These are phyloP conservation scores for Monoplex corrugatus DNA, from an alignment of 2,888 invertebrate genomes.

Conservation along the genomic window DNA sequence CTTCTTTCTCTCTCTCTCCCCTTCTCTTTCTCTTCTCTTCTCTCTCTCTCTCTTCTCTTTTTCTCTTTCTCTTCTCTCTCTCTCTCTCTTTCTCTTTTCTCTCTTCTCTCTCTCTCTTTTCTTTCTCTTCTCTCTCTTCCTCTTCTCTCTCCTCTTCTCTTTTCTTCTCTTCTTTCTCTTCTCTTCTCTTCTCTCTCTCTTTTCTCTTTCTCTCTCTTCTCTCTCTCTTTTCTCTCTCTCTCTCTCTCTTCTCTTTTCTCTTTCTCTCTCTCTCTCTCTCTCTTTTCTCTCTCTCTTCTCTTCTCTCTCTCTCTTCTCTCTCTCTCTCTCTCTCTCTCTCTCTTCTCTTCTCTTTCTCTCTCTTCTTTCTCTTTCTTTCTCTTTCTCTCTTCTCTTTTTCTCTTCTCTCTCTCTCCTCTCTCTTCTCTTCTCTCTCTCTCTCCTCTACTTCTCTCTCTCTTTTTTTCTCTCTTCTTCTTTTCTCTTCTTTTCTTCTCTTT, in stretches of 20 bases:
- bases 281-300: constrained; percentile 55
- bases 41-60: background rate
- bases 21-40: too few species aligned
- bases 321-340: constrained; percentile 58
- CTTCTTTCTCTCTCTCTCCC: too few species aligned
- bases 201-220: background rate
- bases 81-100: background rate
- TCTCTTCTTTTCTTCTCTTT: background rate
- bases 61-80: background rate
- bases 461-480: too few species aligned
- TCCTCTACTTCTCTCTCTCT: background rate
- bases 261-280: constrained; percentile 42
- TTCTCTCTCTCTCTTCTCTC: constrained; percentile 53
- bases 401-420: background rate
- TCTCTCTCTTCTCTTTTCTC: background rate
- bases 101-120: background rate
- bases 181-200: too few species aligned
- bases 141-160: background rate
- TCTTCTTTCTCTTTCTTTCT: background rate
- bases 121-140: background rate
- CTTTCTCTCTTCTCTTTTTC: background rate
- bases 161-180: too few species aligned
- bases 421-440: background rate
- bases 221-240: constrained; percentile 21
- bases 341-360: constrained; percentile 58